Evolutionary conservation across 2,797 vertebrate genomes (phyloP).

Genomic region (Pampus argenteus): DNA sequence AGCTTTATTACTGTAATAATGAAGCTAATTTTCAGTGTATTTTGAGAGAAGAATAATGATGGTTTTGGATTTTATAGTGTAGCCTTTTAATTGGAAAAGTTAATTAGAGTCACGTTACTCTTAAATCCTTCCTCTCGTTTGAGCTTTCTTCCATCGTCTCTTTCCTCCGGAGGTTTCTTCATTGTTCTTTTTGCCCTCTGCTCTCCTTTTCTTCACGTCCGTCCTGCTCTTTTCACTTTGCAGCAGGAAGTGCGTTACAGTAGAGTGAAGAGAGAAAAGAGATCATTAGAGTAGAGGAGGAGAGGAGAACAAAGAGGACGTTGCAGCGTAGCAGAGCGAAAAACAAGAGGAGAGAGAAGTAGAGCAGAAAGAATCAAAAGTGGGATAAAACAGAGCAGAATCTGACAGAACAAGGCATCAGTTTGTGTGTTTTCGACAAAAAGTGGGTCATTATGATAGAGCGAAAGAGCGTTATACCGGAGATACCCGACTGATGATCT

Average conservation of each 20-base stretch:
- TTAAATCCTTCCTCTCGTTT: not conserved
- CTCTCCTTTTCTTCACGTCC: not conserved
- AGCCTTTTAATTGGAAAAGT: not conserved
- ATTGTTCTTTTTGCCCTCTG: not conserved
- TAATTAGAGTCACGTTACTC: not conserved
- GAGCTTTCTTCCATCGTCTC: not conserved
- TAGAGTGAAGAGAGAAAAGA: not conserved
- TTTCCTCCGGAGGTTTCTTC: not conserved
- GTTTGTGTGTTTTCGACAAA: too few species aligned
- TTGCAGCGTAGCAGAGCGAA: not conserved
- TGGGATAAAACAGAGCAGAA: slow-evolving; percentile 21
- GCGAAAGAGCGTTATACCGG: too few species aligned
- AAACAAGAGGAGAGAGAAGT: slow-evolving; percentile 18
- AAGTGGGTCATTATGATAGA: too few species aligned
- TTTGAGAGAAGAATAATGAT: slow-evolving; percentile 8
- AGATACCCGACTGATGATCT: too few species aligned
- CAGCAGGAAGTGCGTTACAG: slow-evolving; percentile 1
- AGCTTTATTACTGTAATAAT: slow-evolving; percentile 10
- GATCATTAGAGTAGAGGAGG: slow-evolving; percentile 23
- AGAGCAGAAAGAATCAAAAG: slow-evolving; percentile 36
- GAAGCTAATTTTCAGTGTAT: slow-evolving; percentile 28
- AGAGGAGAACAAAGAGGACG: slow-evolving; percentile 22
- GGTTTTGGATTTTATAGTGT: not conserved
- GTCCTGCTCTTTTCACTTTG: not conserved
- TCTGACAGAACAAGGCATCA: slow-evolving; percentile 1